These are phyloP conservation scores for Mesorhabditis sp. DNA, from an alignment of 2,888 invertebrate genomes.

Conservation along the genomic window DNA sequence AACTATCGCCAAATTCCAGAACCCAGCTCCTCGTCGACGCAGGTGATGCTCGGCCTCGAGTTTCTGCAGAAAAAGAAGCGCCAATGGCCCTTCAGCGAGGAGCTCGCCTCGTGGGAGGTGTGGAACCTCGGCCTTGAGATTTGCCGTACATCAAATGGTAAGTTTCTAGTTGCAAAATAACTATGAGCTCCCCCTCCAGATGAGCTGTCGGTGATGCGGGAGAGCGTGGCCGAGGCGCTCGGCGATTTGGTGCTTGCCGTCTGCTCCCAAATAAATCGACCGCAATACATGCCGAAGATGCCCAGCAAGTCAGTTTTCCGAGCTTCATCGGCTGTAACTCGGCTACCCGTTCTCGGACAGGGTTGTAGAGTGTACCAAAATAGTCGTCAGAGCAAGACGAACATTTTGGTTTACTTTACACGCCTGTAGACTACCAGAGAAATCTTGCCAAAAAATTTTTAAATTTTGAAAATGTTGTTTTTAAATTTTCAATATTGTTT, in stretches of 20 bases:
- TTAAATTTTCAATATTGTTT: too few species aligned
- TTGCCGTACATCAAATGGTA: constrained; percentile 65
- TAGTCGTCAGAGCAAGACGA: too few species aligned
- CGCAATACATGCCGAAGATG: constrained; percentile 85
- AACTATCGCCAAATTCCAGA: constrained; percentile 21
- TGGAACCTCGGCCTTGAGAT: constrained; percentile 91
- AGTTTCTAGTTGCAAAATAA: not conserved
- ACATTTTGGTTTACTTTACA: too few species aligned
- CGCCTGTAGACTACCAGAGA: too few species aligned
- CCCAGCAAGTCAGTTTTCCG: constrained; percentile 14
- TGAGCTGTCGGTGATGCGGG: constrained; percentile 80
- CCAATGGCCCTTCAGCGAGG: constrained; percentile 83
- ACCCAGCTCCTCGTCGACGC: constrained; percentile 27
- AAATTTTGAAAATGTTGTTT: not conserved
- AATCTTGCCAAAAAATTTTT: not conserved
- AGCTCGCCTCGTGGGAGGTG: constrained; percentile 95
- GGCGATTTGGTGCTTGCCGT: constrained; percentile 90
- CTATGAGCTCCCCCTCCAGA: constrained; percentile 44
- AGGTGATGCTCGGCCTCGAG: constrained; percentile 33
- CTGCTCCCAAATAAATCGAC: constrained; percentile 88
- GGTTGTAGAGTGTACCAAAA: too few species aligned
- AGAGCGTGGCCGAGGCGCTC: constrained; percentile 66
- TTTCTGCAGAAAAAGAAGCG: constrained; percentile 44
- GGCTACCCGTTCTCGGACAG: too few species aligned
- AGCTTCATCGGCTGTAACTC: too few species aligned